Evolutionary conservation across 2,113 vertebrate genomes (phyloP), one percentile per base, ranked within the genome.

Genomic region (Grammomys surdaster): DNA sequence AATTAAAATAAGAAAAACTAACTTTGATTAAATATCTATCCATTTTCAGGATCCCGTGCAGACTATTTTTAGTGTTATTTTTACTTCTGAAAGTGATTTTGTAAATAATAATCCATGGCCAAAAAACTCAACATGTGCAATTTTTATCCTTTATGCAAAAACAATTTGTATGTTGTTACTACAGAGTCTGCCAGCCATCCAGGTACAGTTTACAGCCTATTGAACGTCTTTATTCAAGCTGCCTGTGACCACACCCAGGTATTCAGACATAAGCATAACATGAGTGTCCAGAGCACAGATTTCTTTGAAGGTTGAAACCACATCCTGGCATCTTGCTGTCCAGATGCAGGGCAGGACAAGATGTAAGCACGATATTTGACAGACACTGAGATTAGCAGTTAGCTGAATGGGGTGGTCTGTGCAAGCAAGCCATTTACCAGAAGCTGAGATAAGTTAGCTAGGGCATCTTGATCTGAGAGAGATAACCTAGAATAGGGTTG

Each of bases 1-100:
- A 82, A 31, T 1, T 78, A 46, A 75, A 85, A 77, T 75, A 86
- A 89, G 4, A 75, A 58, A 60, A 84, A 26, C 51, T 67, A 84
- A 69, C 17, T 26, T 1, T 36, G 78, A 36, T 85, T 40, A 28
- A 91, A 43, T 72, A 89, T 89, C 12, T 75, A 60, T 3, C 84
- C 1, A 60, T 90, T 77, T 76, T 94, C 36, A 88, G 28, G 17
- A 13, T 67, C 54, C 69, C 43, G 60, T 58, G 14, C 20, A 95
- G 54, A 90, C 1, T 92, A 75, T 1, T 28, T 2, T 33, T 46
- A 56, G 60, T 86, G 8, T 73, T 82, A 58, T n/a, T 86, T 92
- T 96, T 77, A 56, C 82, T 95, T 95, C 54, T 94, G n/a, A 91
- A 96, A 58, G 19, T 46, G 81, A 87, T 82, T 89, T 96, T 93